These are phyloP conservation scores for Acanthosepion lycidas DNA, from an alignment of 2,888 invertebrate species.

Conservation along the genomic window DNA sequence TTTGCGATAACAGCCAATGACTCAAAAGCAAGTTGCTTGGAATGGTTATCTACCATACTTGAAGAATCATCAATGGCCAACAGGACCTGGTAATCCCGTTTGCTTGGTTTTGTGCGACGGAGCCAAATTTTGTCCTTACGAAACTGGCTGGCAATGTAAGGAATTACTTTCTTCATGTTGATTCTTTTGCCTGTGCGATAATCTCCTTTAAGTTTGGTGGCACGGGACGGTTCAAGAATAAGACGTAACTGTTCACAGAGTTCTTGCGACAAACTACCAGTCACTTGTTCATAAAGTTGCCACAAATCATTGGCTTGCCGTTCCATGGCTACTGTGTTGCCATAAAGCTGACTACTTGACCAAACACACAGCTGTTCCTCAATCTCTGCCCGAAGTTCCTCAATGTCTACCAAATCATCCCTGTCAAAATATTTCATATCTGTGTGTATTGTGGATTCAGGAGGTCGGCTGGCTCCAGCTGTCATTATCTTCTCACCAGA, in stretches of 20 bases:
- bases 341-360: constrained; percentile 58
- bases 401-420: constrained; percentile 74
- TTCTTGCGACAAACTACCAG: constrained; percentile 82
- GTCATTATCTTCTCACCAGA: constrained; percentile 86
- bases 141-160: constrained; percentile 99
- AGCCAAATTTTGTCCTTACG: constrained; percentile 99
- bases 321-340: constrained; percentile 37
- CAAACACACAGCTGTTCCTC: constrained; percentile 77
- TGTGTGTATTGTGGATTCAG: constrained; percentile 86
- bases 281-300: constrained; percentile 74
- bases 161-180: constrained; percentile 98
- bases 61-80: constrained; percentile 97
- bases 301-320: constrained; percentile 66
- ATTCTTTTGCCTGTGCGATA: constrained; percentile 96
- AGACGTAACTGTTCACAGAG: constrained; percentile 94
- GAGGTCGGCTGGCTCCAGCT: constrained; percentile 80
- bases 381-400: constrained; percentile 76
- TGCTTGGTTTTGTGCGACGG: constrained; percentile 93
- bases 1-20: constrained; percentile 91
- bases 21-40: constrained; percentile 89
- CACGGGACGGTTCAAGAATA: constrained; percentile 95
- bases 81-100: constrained; percentile 91
- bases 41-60: constrained; percentile 78
- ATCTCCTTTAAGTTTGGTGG: constrained; percentile 93
- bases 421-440: constrained; percentile 70